These are phyloP conservation scores for Corythoichthys intestinalis DNA, from an alignment of 2,113 vertebrate genomes.

Conservation along the genomic window DNA sequence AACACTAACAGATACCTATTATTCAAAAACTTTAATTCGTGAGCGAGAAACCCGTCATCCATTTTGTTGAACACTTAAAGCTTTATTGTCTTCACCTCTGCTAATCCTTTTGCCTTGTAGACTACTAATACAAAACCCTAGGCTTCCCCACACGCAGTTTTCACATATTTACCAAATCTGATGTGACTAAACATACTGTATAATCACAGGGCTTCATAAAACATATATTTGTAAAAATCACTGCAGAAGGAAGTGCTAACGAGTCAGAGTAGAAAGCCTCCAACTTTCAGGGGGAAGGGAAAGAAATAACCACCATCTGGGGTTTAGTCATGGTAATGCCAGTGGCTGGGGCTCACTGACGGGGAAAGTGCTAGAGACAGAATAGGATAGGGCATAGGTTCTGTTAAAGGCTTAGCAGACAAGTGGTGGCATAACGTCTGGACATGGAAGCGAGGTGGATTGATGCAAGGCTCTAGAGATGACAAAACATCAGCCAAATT, in stretches of 20 bases:
- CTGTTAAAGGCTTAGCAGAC: too few species aligned
- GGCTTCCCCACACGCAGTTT: constrained; percentile 37
- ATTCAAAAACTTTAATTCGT: background rate
- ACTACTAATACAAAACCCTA: constrained; percentile 57
- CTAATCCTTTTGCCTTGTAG: constrained; percentile 56
- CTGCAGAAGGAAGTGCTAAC: constrained; percentile 38
- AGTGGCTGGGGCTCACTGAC: constrained; percentile 54
- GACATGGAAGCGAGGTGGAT: too few species aligned
- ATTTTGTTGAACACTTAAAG: constrained; percentile 25
- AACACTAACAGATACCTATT: too few species aligned
- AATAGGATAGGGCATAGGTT: constrained; percentile 7
- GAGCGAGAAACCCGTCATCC: background rate
- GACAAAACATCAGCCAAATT: too few species aligned
- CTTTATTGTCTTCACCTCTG: constrained; percentile 22
- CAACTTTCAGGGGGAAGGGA: constrained; percentile 65
- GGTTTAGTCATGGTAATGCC: constrained; percentile 79
- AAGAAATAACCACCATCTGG: constrained; percentile 76
- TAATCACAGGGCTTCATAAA: constrained; percentile 50
- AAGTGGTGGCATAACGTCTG: too few species aligned
- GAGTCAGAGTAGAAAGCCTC: constrained; percentile 60
- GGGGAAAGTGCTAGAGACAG: constrained; percentile 23
- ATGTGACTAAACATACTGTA: constrained; percentile 63
- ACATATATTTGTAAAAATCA: constrained; percentile 35
- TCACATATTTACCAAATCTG: constrained; percentile 58
- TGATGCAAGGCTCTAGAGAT: too few species aligned